Conservation (phyloP, 2,888 invertebrate genomes). For the Pecten maximus region DNA sequence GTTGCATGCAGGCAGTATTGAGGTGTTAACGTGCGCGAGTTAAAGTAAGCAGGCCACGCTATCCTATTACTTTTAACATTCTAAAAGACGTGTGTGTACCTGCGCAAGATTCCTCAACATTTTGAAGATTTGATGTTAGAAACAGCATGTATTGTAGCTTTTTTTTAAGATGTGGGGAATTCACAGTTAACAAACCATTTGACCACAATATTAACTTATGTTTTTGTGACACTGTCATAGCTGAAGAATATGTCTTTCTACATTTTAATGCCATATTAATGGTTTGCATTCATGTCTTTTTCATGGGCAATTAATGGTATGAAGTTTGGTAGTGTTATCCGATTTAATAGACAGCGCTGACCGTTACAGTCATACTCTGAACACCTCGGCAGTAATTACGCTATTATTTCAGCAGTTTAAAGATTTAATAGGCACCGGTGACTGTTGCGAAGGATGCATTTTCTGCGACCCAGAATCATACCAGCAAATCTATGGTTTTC, state of each 20-base stretch:
- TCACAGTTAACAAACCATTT: background rate
- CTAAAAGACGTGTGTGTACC: background rate
- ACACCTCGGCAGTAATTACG: too few relatives aligned
- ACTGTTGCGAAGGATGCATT: too few relatives aligned
- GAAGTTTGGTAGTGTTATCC: too few relatives aligned
- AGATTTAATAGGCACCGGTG: too few relatives aligned
- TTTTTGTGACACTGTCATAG: background rate
- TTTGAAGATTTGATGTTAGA: background rate
- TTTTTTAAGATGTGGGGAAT: constrained; percentile 33
- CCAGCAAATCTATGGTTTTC: too few relatives aligned
- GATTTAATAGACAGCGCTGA: too few relatives aligned
- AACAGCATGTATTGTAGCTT: background rate
- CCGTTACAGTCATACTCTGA: too few relatives aligned
- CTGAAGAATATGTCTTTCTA: background rate
- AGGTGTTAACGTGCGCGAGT: background rate
- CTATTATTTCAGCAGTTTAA: too few relatives aligned
- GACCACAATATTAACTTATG: background rate
- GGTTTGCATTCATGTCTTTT: too few relatives aligned
- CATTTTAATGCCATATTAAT: too few relatives aligned
- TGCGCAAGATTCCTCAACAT: background rate
- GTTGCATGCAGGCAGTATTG: background rate
- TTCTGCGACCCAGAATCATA: too few relatives aligned
- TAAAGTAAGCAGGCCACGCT: background rate
- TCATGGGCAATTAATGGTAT: too few relatives aligned
- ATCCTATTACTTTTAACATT: constrained; percentile 12